phyloP scores from a whole-genome alignment of 2,888 invertebrate genomes.

The Dendrolimus pini region DNA sequence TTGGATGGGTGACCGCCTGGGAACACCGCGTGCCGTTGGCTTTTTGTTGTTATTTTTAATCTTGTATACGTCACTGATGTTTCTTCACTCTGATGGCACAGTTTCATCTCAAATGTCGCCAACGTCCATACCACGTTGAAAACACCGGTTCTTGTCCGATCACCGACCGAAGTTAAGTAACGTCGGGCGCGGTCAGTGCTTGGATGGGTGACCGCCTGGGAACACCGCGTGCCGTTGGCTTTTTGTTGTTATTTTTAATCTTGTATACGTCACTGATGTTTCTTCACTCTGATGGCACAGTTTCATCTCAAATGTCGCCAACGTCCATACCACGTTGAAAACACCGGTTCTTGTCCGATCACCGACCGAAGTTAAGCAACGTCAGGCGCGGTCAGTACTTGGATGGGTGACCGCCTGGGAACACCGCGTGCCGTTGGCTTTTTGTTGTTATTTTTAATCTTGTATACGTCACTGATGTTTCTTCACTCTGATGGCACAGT shows the following conservation, averaged over 20 bases:
- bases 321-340: too few relatives aligned
- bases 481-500: too few relatives aligned
- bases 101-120: too few relatives aligned
- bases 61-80: too few relatives aligned
- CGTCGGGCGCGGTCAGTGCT: conserved; percentile 69
- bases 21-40: conserved; percentile 59
- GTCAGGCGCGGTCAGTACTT: conserved; percentile 69
- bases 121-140: too few relatives aligned
- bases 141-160: too few relatives aligned
- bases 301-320: too few relatives aligned
- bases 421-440: conserved; percentile 58
- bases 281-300: too few relatives aligned
- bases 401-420: conserved; percentile 70
- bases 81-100: too few relatives aligned
- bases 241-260: conserved; percentile 20
- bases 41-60: conserved; percentile 23
- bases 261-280: too few relatives aligned
- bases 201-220: conserved; percentile 70
- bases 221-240: conserved; percentile 58
- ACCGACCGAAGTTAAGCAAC: conserved; percentile 72
- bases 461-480: too few relatives aligned
- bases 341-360: conserved; percentile 61
- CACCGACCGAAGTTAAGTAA: conserved; percentile 62
- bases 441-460: conserved; percentile 16
- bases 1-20: conserved; percentile 71